Percentiles rank a stretch among this genome's conserved stretches.
phyloP scores from a whole-genome alignment of 2,888 invertebrate species.

The Tipula vernalis region DNA sequence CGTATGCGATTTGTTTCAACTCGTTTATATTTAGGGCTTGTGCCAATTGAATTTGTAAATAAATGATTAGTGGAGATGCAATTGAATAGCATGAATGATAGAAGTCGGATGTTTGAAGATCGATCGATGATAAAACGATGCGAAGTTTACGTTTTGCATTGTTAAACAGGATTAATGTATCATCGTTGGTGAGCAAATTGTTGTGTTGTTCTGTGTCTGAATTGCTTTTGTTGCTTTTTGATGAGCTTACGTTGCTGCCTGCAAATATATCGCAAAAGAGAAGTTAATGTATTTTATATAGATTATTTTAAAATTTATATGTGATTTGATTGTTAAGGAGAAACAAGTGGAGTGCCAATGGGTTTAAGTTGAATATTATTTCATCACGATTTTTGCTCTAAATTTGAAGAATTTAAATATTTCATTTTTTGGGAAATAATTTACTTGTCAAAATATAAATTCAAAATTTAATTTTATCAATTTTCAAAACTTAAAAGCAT shows the following conservation, averaged over 20 bases:
- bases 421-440: too few species aligned
- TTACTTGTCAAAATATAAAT: too few species aligned
- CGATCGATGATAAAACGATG: constrained; percentile 79
- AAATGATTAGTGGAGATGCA: constrained; percentile 44
- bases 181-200: constrained; percentile 24
- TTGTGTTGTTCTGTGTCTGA: constrained; percentile 32
- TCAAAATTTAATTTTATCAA: too few species aligned
- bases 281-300: too few species aligned
- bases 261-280: background rate
- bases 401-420: too few species aligned
- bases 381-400: too few species aligned
- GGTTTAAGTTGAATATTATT: too few species aligned
- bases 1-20: constrained; percentile 60
- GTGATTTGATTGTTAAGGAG: background rate
- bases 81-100: constrained; percentile 38
- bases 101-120: constrained; percentile 56
- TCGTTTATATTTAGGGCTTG: constrained; percentile 72
- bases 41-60: constrained; percentile 62
- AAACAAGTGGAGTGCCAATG: too few species aligned
- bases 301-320: background rate
- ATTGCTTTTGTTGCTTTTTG: constrained; percentile 27
- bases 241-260: constrained; percentile 20
- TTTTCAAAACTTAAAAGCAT: too few species aligned
- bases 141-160: constrained; percentile 71
- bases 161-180: constrained; percentile 24